Evolutionary conservation across 2,888 invertebrate species (phyloP), one percentile per base, ranked within the genome.

Genomic region (Leptopilina syphax): DNA sequence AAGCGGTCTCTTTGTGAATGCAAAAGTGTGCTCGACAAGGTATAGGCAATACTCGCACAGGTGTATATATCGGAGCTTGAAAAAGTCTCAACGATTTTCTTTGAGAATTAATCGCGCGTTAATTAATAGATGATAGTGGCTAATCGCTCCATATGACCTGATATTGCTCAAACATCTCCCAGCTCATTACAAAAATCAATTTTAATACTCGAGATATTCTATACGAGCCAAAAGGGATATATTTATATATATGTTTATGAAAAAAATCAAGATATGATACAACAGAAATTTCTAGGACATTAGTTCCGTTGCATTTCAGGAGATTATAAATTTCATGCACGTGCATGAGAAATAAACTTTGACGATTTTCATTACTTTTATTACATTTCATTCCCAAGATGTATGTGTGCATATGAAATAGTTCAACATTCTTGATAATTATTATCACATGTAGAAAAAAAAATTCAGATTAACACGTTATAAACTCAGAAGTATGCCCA

Each of bases 41-140:
- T 50, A 50, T 27, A 24, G 24, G 70, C 24, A 50, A 50, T 54
- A 27, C 47, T 4, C n/a, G 66, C 47, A 47, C 73, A 73, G 73
- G 57, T 73, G 73, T 73, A 18, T 18, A 18, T 18, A 73, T 34
- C 34, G 7, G n/a, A 3, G 34, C 34, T 34, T 3, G n/a, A 7
- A 73, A 57, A 73, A 27, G 34, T 54, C 27, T 70, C 54, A 54
- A 24, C 73, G 73, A 7, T 57, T 27, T 57, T 27, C 57, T 73
- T 18, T 34, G 10, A 3, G 73, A 73, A 85, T 84, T 87, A 85
- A 84, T 85, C 86, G 85, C 77, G 77, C 65, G 81, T 83, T 87
- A 86, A 86, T 87, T 87, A 84, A 87, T 86, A 86, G 84, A 83
- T 84, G 85, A 85, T 84, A 83, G 84, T 82, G 82, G 85, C 85